Percentiles rank a stretch among this genome's conserved stretches.
These are phyloP conservation scores for Telmatochromis brachygnathus DNA, from an alignment of 2,113 vertebrate species.

Conservation along the genomic window DNA sequence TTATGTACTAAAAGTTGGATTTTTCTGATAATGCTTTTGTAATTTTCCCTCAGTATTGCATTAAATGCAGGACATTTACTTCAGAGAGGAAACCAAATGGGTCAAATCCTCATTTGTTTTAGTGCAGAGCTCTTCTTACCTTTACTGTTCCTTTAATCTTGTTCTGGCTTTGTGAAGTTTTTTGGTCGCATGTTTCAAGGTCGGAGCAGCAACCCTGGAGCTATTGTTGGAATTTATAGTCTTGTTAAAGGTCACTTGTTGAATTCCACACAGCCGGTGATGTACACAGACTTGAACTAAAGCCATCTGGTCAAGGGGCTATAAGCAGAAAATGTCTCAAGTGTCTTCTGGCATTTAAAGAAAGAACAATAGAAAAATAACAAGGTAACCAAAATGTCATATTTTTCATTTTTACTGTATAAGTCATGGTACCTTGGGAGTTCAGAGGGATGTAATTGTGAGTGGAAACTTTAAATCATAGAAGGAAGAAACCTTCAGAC, in stretches of 20 bases:
- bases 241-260: conserved; percentile 16
- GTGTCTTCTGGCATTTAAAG: background rate
- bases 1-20: background rate
- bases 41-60: background rate
- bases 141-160: background rate
- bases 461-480: background rate
- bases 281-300: background rate
- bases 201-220: background rate
- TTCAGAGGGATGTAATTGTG: background rate
- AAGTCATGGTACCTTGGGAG: background rate
- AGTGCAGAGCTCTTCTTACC: background rate
- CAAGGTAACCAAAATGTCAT: background rate
- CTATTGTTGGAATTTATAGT: conserved; percentile 23
- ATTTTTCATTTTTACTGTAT: background rate
- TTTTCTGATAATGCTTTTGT: background rate
- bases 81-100: background rate
- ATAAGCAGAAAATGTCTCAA: background rate
- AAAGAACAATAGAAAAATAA: background rate
- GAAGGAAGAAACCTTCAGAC: background rate
- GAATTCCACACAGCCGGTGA: background rate
- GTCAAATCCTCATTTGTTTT: background rate
- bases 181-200: conserved; percentile 1
- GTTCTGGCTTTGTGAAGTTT: background rate
- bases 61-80: background rate
- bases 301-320: background rate